Evolutionary conservation across 2,113 vertebrate genomes (phyloP).

Genomic region (Anthoscopus minutus): DNA sequence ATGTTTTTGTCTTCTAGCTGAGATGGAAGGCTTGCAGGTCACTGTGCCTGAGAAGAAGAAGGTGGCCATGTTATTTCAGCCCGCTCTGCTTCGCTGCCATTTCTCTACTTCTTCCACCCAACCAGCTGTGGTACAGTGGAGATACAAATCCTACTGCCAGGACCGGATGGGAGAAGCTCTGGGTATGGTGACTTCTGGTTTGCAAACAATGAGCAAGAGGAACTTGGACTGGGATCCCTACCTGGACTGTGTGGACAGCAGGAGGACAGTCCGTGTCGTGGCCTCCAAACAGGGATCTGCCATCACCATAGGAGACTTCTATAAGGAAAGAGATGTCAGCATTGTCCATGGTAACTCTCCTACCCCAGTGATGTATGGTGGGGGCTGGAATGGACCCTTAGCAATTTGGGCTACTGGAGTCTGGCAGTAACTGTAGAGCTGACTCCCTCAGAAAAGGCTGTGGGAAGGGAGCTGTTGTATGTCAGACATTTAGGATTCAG

Average conservation of each 20-base stretch:
- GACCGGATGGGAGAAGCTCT: slow-evolving; percentile 88
- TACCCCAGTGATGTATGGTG: background rate
- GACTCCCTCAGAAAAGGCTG: background rate
- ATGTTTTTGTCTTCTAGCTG: slow-evolving; percentile 67
- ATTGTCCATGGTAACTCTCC: slow-evolving; percentile 86
- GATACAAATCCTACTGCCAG: slow-evolving; percentile 96
- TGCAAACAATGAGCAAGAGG: slow-evolving; percentile 75
- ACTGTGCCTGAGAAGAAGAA: slow-evolving; percentile 84
- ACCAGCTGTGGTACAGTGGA: slow-evolving; percentile 91
- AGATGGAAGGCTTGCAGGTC: slow-evolving; percentile 81
- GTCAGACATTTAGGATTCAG: background rate
- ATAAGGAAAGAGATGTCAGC: slow-evolving; percentile 89
- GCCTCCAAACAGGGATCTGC: slow-evolving; percentile 89
- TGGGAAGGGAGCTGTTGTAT: background rate
- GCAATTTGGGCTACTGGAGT: background rate
- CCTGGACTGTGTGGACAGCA: slow-evolving; percentile 89
- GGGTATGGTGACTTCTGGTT: slow-evolving; percentile 70
- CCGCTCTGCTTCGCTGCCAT: slow-evolving; percentile 87
- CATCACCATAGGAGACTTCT: slow-evolving; percentile 88
- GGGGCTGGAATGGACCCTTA: background rate
- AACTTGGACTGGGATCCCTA: slow-evolving; percentile 81
- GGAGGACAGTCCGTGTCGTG: slow-evolving; percentile 87
- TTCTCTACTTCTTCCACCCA: slow-evolving; percentile 88
- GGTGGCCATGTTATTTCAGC: slow-evolving; percentile 92
- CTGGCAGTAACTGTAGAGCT: background rate